Percentiles rank a stretch among this genome's conserved stretches.
These are phyloP conservation scores for Apamea monoglypha DNA, from an alignment of 2,888 invertebrate species.

Conservation along the genomic window DNA sequence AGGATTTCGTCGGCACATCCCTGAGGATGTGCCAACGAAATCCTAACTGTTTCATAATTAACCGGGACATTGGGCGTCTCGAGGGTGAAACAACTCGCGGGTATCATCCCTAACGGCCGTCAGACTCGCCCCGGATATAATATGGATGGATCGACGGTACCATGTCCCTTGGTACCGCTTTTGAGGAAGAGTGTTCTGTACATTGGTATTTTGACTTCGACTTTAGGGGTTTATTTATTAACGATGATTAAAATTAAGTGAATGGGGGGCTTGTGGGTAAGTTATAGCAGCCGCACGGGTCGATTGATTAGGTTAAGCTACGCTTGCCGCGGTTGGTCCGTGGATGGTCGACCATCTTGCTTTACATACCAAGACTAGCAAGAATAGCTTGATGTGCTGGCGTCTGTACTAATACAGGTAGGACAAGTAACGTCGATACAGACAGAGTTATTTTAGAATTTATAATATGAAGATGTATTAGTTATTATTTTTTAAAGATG, in stretches of 20 bases:
- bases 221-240: not conserved
- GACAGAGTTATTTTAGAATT: too few species aligned
- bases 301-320: not conserved
- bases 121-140: slow-evolving; percentile 44
- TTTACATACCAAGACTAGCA: too few species aligned
- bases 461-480: too few species aligned
- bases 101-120: slow-evolving; percentile 26
- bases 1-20: too few species aligned
- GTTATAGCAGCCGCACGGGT: too few species aligned
- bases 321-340: too few species aligned
- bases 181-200: not conserved
- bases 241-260: not conserved
- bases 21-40: slow-evolving; percentile 45
- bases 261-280: not conserved
- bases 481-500: too few species aligned
- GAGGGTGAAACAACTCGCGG: slow-evolving; percentile 37
- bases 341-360: too few species aligned
- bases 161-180: slow-evolving; percentile 30
- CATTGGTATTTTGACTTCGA: not conserved
- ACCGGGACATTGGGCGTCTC: slow-evolving; percentile 40
- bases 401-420: too few species aligned
- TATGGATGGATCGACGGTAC: slow-evolving; percentile 32
- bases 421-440: too few species aligned
- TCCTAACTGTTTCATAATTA: slow-evolving; percentile 66
- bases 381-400: too few species aligned